Conservation (phyloP, 1,140 invertebrate genomes). For the Drosophila nikananu region DNA sequence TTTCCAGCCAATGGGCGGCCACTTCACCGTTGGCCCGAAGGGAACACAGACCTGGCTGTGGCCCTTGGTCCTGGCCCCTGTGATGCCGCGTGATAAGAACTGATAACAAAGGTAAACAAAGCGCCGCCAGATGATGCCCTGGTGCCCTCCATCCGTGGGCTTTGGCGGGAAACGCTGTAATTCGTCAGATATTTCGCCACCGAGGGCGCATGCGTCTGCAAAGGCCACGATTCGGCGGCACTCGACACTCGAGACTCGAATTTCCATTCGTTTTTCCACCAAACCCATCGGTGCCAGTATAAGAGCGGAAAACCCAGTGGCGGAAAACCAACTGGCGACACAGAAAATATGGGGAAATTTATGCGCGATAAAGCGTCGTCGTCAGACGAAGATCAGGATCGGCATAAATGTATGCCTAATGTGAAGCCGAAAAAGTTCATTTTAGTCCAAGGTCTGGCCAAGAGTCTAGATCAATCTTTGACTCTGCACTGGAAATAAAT, state of each 20-base stretch:
- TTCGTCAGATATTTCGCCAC: slow-evolving; percentile 58
- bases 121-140: slow-evolving; percentile 32
- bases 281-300: slow-evolving; percentile 14
- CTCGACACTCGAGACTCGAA: slow-evolving; percentile 18
- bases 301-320: slow-evolving; percentile 42
- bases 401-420: slow-evolving; percentile 40
- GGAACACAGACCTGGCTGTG: slow-evolving; percentile 4
- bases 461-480: not conserved
- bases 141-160: slow-evolving; percentile 23
- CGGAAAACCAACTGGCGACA: slow-evolving; percentile 1
- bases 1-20: slow-evolving; percentile 70
- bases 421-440: slow-evolving; percentile 15
- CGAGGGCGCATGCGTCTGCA: slow-evolving; percentile 56
- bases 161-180: slow-evolving; percentile 80
- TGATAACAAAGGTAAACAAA: slow-evolving; percentile 84
- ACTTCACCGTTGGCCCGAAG: slow-evolving; percentile 42
- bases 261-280: slow-evolving; percentile 16
- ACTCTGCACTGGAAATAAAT: not conserved
- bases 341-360: slow-evolving; percentile 54
- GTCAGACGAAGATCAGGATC: slow-evolving; percentile 47
- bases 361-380: slow-evolving; percentile 22
- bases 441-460: slow-evolving; percentile 28
- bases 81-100: slow-evolving; percentile 67
- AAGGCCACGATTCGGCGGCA: slow-evolving; percentile 23
- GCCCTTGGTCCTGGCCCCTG: slow-evolving; percentile 7